Conservation (phyloP, 2,113 vertebrate genomes). For the Melanerpes formicivorus region DNA sequence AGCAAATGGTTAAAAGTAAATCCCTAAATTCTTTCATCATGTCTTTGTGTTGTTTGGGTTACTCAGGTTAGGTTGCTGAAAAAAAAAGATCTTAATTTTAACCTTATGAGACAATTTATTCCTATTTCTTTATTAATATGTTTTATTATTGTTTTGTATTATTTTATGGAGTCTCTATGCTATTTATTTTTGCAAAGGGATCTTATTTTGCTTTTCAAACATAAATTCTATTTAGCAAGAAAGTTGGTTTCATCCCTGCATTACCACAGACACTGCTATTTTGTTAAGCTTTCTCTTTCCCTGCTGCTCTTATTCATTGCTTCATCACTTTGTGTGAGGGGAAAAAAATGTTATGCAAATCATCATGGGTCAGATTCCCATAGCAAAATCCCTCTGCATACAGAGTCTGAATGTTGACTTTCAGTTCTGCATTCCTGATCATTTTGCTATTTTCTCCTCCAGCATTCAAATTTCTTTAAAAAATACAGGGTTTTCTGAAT, state of each 20-base stretch:
- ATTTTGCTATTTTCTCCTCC: neutral
- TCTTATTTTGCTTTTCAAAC: neutral
- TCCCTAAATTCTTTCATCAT: neutral
- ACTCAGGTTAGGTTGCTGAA: accelerated
- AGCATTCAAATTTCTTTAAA: neutral
- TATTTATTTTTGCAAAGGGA: neutral
- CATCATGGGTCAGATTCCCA: neutral
- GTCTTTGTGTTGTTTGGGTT: neutral
- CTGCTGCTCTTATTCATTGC: neutral
- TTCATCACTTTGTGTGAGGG: neutral
- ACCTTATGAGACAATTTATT: neutral
- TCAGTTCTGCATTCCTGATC: neutral
- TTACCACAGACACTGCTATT: neutral
- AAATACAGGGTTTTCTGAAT: neutral
- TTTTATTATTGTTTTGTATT: neutral
- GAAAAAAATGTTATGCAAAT: neutral
- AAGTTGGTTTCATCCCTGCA: neutral
- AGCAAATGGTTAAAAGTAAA: neutral
- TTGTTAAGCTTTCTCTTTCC: neutral
- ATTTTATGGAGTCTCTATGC: neutral
- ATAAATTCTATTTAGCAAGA: neutral
- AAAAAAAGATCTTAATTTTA: neutral
- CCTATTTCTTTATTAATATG: neutral
- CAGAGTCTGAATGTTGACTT: neutral
- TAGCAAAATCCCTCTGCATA: neutral